phyloP scores from a whole-genome alignment of 1,140 invertebrate species.

The Pomacea maculata region DNA sequence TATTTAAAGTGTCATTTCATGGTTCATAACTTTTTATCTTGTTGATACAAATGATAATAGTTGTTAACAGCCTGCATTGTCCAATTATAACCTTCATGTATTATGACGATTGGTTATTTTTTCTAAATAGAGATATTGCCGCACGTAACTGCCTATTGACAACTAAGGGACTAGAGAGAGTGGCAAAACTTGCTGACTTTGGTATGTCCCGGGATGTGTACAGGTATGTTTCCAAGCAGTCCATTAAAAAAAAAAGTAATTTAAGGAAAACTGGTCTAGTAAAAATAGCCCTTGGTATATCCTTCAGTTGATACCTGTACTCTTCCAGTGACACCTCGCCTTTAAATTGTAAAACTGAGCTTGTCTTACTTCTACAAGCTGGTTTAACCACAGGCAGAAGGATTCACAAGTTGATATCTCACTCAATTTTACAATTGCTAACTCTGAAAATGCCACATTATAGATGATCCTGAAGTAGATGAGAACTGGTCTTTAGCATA shows the following conservation, averaged over 20 bases:
- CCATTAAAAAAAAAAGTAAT: slow-evolving; percentile 34
- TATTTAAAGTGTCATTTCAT: neutral
- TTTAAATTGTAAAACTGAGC: too few species aligned
- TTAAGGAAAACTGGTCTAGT: slow-evolving; percentile 22
- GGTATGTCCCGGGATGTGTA: slow-evolving; percentile 69
- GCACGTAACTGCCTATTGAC: slow-evolving; percentile 92
- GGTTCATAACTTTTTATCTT: neutral
- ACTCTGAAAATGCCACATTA: too few species aligned
- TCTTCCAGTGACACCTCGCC: neutral
- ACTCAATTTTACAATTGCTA: too few species aligned
- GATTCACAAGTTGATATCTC: too few species aligned
- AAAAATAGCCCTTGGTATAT: slow-evolving; percentile 63
- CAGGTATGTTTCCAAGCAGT: slow-evolving; percentile 42
- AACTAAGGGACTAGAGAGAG: slow-evolving; percentile 79
- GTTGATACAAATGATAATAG: neutral
- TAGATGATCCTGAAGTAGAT: too few species aligned
- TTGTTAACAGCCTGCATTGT: neutral
- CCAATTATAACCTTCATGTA: neutral
- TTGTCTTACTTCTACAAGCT: too few species aligned
- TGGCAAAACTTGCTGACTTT: slow-evolving; percentile 72
- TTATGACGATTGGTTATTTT: neutral
- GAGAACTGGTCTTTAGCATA: too few species aligned
- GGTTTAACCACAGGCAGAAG: too few species aligned
- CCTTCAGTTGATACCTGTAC: slow-evolving; percentile 62
- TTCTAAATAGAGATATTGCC: slow-evolving; percentile 81